Evolutionary conservation across 2,797 vertebrate species (phyloP).

Genomic region (Dromococcyx pavoninus): DNA sequence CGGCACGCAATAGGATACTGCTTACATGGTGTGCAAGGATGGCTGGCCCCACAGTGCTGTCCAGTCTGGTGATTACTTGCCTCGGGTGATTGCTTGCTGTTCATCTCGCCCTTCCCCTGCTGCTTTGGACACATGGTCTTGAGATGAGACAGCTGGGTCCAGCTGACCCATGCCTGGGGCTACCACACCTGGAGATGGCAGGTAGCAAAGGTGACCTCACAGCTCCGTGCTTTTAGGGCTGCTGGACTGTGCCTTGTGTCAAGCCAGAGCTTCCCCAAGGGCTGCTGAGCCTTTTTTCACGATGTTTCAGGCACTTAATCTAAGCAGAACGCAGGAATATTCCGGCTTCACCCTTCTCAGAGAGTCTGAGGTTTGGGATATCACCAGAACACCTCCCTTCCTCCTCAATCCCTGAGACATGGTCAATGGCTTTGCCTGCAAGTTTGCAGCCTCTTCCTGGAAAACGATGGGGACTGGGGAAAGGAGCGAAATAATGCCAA

Average conservation of each 20-base stretch:
- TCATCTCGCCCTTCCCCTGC: neutral
- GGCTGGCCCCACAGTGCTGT: neutral
- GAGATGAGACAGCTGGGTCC: neutral
- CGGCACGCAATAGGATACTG: neutral
- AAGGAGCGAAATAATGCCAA: neutral
- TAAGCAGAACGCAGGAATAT: neutral
- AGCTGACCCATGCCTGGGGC: neutral
- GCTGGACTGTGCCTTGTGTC: neutral
- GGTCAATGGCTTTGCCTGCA: neutral
- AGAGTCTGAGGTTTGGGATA: neutral
- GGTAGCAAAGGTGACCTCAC: neutral
- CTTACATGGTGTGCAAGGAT: fast-evolving
- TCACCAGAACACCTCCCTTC: neutral
- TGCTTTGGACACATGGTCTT: neutral
- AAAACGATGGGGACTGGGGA: fast-evolving
- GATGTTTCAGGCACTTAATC: neutral
- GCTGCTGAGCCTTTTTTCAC: neutral
- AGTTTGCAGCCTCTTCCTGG: neutral
- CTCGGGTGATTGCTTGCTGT: neutral
- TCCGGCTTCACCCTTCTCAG: neutral
- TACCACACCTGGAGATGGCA: neutral
- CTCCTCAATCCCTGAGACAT: neutral
- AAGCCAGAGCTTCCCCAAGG: neutral
- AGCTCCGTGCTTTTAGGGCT: neutral
- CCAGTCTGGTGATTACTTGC: neutral